phyloP scores from a whole-genome alignment of 1,140 invertebrate species.

The Bombus superbus region DNA sequence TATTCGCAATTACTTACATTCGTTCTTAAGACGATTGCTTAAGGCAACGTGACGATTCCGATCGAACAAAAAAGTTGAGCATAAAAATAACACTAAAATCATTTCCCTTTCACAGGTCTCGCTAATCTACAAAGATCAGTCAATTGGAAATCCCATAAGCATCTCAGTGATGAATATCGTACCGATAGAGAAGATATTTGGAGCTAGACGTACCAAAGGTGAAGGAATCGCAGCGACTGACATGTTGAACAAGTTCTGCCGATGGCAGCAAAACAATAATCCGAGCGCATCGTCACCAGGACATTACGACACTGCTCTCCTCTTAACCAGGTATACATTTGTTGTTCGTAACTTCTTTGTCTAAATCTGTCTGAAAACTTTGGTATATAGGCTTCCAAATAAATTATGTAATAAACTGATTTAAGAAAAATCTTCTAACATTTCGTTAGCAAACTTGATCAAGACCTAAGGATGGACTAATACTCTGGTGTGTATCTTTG shows the following conservation, averaged over 20 bases:
- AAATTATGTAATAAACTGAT: not conserved
- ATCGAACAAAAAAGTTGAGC: no score
- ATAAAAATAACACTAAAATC: no score
- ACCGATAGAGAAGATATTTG: constrained; percentile 83
- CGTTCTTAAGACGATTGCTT: not conserved
- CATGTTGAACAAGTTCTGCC: constrained; percentile 89
- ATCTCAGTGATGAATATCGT: constrained; percentile 89
- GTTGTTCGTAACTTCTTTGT: no score
- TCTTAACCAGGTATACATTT: constrained; percentile 87
- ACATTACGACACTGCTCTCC: constrained; percentile 89
- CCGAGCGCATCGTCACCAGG: constrained; percentile 80
- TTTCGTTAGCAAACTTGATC: not conserved
- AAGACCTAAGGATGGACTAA: not conserved
- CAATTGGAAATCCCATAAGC: constrained; percentile 91
- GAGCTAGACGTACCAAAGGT: constrained; percentile 63
- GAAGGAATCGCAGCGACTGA: constrained; percentile 84
- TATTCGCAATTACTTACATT: no score
- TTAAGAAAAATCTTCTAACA: not conserved
- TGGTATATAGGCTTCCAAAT: not conserved
- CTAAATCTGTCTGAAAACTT: no score
- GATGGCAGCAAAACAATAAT: constrained; percentile 86
- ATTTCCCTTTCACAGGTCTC: constrained; percentile 84
- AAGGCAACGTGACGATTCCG: not conserved
- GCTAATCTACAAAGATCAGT: constrained; percentile 90
- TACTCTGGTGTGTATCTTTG: not conserved